Percentiles rank a stretch among this genome's conserved stretches.
Evolutionary conservation across 30 jellyfish, hydroid and myxozoan species (phyloP).

Genomic region (Cassiopea andromeda): DNA sequence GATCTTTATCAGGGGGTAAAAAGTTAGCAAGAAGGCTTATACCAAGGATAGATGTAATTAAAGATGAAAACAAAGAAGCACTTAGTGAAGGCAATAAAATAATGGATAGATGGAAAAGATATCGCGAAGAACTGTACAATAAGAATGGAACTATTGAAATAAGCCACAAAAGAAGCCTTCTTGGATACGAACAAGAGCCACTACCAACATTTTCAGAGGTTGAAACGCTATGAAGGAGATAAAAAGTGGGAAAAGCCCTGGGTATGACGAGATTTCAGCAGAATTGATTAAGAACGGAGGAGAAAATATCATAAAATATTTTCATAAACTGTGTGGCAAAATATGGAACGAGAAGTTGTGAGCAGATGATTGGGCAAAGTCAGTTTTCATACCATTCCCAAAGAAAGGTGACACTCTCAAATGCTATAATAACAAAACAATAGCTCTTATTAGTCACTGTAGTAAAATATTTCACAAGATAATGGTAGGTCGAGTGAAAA

Average conservation of each 20-base stretch:
- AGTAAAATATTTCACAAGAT: slow-evolving; percentile 45
- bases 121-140: no score
- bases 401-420: slow-evolving; percentile 10
- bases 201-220: background rate
- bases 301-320: background rate
- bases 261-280: background rate
- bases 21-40: no score
- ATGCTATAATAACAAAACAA: slow-evolving; percentile 18
- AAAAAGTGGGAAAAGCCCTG: background rate
- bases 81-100: no score
- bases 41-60: no score
- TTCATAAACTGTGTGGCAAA: no score
- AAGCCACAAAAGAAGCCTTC: background rate
- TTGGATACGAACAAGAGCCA: background rate
- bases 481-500: background rate
- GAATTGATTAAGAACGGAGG: background rate
- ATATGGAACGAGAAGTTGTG: slow-evolving; percentile 1
- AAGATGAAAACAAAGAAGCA: no score
- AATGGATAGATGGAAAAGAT: no score
- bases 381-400: slow-evolving; percentile 27
- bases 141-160: background rate
- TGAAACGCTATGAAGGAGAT: background rate
- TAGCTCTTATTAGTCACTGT: slow-evolving; percentile 48
- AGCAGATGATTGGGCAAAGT: slow-evolving; percentile 26
- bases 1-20: no score